Evolutionary conservation across 35 echinoderm and acorn worm species (phyloP), one percentile per base, ranked within the genome.

Genomic region (Stichopus chloronotus): DNA sequence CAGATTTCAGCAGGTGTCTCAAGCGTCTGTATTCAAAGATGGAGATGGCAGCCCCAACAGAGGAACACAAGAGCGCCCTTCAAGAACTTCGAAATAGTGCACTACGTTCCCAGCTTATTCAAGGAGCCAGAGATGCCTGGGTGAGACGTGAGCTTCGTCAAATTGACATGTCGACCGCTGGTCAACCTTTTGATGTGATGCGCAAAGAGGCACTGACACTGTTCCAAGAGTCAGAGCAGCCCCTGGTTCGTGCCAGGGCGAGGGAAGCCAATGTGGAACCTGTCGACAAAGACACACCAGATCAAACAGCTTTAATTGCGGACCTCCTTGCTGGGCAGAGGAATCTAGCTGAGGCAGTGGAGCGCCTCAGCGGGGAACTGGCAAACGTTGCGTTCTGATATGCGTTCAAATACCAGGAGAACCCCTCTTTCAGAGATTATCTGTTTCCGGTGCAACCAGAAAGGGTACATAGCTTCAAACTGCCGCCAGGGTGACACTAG

Each of bases 81-180:
- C 16, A 84, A 13, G 21, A 71, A 30, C 56, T 94, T 5, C 11
- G 81, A 54, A 68, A 94, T 52, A 81, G 56, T 12, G 21, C 93
- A 12, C 79, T 94, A 22, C 61, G 74, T n/a, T 54, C 91, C 22
- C 54, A 87, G 23, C 92, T 92, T 56, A 10, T 63, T 20, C 82
- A 80, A 55, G 93, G 93, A 14, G 93, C 88, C 7, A 94, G 93
- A 53, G 88, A 94, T 21, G 59, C 80, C 14, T 91, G 93, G 88
- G 81, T 94, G 52, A 76, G 89, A n/a, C 4, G 93, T 17, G 93
- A 94, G 58, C 60, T 91, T 22, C 58, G 81, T 14, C 19, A 88
- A 9, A 94, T 94, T 24, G 89, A 91, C 61, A 65, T 94, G 88
- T 59, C 88, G 3, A 57, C 53, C 8, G 72, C 24, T 17, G 78